Base-by-base conservation (phyloP, 92 coral and sea anemone genomes). In the Epizoanthus illoricatus region DNA sequence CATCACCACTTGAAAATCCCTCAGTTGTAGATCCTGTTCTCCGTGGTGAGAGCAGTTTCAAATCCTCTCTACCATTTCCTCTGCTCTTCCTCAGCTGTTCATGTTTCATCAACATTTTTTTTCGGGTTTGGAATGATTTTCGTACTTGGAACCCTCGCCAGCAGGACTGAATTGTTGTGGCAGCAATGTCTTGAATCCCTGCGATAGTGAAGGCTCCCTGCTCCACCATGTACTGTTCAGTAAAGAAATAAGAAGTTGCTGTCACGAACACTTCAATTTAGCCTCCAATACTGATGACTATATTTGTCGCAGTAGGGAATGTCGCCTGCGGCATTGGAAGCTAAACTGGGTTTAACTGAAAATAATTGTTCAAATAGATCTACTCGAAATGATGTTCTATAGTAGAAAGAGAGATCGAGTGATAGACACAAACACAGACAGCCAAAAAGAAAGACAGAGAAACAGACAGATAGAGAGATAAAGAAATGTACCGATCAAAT, bases 181-280 rank as follows among this genome's bases (percentile, higher is more conserved):
- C 92, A 13, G 99, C 99, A 18, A 91, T 87, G 56, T 97, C 94
- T 76, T 94, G 92, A 69, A 97, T 88, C 5, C 97, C 94, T 52
- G 87, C 93, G 17, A 93, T 91, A 58, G 99, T 97, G 40, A 97
- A 87, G 21, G 90, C 98, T 41, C 97, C 98, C 76, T 96, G 92
- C 73, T 96, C 99, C 17, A 96, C 89, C 94, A 96, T 85, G 78
- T 88, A 90, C 97, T 93, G 76, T 19, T 2, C 54, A 68, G 66
- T 16, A 62, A 18, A 47, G 69, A 55, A 43, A 87, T 7, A 21
- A 10, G 9, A 20, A 20, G 23, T 19, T 58, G 4, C 5, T 10
- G 39, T 52, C 56, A 52, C 36, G 36, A 28, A 11, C 15, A 52
- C 56, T 52, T 12, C 10, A 5, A 13, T 52, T 13, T 10, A 52